These are phyloP conservation scores for Chaetura pelagica DNA, from an alignment of 2,113 vertebrate species.

Conservation along the genomic window DNA sequence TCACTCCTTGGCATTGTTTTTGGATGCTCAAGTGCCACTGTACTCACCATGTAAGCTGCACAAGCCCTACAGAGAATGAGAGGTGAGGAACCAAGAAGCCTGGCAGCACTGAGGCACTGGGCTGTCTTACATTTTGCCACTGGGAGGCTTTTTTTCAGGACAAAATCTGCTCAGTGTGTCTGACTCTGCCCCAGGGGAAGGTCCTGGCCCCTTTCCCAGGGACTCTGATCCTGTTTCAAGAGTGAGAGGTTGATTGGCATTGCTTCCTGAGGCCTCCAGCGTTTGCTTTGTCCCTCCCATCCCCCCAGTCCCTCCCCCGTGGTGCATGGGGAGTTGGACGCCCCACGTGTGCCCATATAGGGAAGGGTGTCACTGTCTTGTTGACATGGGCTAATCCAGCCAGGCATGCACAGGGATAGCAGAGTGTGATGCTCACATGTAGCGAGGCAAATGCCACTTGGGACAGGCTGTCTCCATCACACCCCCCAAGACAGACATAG, in stretches of 20 bases:
- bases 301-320: neutral
- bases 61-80: neutral
- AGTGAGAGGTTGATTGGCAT: neutral
- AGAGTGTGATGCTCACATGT: slow-evolving; percentile 46
- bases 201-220: slow-evolving; percentile 20
- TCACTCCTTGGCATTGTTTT: neutral
- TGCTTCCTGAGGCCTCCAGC: neutral
- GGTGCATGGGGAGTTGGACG: neutral
- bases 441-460: neutral
- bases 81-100: neutral
- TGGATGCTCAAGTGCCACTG: fast-evolving
- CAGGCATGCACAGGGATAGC: neutral
- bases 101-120: neutral
- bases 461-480: slow-evolving; percentile 48
- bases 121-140: neutral
- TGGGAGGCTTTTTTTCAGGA: neutral
- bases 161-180: neutral
- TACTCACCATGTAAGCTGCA: neutral
- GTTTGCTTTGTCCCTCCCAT: neutral
- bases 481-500: neutral
- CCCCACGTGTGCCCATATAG: neutral
- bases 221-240: slow-evolving; percentile 8
- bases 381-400: slow-evolving; percentile 29
- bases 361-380: slow-evolving; percentile 25
- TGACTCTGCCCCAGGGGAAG: neutral